These are phyloP conservation scores for Xanthorhoe spadicearia DNA, from an alignment of 2,888 invertebrate species.

Conservation along the genomic window DNA sequence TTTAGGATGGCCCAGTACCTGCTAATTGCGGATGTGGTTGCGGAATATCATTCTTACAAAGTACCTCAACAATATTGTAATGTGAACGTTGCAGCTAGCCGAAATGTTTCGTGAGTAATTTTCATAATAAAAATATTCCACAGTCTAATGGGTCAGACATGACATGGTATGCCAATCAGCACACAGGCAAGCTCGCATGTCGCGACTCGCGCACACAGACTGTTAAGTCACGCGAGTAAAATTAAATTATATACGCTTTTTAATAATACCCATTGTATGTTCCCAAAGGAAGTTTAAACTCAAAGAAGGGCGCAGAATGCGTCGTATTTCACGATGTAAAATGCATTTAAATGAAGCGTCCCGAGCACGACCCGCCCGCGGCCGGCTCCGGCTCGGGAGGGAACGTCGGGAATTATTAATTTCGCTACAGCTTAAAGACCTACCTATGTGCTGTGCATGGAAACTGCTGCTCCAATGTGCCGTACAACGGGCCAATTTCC, in stretches of 20 bases:
- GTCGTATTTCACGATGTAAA: conserved; percentile 30
- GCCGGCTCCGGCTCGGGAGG: conserved; percentile 11
- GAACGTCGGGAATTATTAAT: conserved; percentile 24
- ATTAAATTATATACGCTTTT: conserved; percentile 22
- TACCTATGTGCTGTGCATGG: conserved; percentile 9
- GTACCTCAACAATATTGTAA: neutral
- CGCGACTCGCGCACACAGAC: conserved; percentile 15
- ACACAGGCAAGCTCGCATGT: conserved; percentile 18
- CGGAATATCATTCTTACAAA: conserved; percentile 9
- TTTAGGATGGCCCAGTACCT: conserved; percentile 1
- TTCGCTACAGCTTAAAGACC: conserved; percentile 10
- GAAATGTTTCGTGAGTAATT: conserved; percentile 1
- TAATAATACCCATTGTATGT: conserved; percentile 16
- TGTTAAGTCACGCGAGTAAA: conserved; percentile 19
- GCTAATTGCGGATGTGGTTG: conserved; percentile 20
- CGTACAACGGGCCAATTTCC: neutral
- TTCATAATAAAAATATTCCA: conserved; percentile 1
- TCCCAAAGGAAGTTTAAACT: conserved; percentile 27
- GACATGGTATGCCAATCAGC: conserved; percentile 13
- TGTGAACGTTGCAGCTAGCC: neutral
- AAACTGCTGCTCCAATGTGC: conserved; percentile 1
- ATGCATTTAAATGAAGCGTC: conserved; percentile 29
- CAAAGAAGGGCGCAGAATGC: conserved; percentile 29
- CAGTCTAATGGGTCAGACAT: neutral
- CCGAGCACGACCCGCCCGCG: conserved; percentile 27